These are phyloP conservation scores for Cryptoblepharus egeriae DNA, from an alignment of 2,797 vertebrate genomes.

Conservation along the genomic window DNA sequence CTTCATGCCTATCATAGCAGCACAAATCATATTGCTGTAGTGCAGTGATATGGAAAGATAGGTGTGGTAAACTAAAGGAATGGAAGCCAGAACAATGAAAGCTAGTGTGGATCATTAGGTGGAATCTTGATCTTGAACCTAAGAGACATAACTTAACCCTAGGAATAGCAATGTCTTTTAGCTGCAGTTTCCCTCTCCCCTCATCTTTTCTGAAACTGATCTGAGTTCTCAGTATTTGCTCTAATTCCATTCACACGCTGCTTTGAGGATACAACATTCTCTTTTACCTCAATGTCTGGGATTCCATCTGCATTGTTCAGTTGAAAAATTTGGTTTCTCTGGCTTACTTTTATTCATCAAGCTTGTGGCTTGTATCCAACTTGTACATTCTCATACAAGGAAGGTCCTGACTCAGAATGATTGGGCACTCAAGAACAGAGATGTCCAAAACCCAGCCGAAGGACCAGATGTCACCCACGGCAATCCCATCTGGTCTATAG, in stretches of 20 bases:
- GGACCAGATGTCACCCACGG: too few species aligned
- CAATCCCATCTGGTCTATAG: too few species aligned
- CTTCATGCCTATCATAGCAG: background rate
- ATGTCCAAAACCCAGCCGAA: too few species aligned
- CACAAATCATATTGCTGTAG: background rate
- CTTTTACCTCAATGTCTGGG: too few species aligned
- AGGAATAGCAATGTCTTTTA: background rate
- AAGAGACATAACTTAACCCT: background rate
- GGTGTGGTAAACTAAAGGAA: background rate
- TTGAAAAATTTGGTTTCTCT: background rate
- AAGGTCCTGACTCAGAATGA: background rate
- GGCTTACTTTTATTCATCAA: too few species aligned
- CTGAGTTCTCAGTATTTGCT: background rate
- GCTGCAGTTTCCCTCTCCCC: background rate
- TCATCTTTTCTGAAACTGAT: background rate
- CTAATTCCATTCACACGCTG: background rate
- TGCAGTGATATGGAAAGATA: background rate
- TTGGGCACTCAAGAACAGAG: too few species aligned
- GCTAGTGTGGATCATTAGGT: too few species aligned
- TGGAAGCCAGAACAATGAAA: background rate
- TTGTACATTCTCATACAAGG: background rate
- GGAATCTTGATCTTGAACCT: background rate
- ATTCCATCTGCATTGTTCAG: background rate
- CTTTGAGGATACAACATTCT: background rate
- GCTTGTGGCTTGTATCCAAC: background rate